phyloP scores from a whole-genome alignment of 2,797 vertebrate genomes.

The Acanthiza pusilla region DNA sequence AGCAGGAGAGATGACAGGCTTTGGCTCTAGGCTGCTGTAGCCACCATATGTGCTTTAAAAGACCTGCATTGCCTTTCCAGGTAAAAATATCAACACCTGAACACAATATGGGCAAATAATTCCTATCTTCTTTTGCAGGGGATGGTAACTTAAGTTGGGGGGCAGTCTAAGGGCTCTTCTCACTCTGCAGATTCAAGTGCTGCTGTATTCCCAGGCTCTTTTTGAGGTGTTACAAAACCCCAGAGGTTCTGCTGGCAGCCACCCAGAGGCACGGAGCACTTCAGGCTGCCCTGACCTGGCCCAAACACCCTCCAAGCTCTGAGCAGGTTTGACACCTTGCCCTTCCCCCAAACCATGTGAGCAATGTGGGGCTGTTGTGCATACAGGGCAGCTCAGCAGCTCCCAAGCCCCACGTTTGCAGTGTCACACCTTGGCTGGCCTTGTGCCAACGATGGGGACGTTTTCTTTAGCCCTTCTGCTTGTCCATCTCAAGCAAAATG shows the following conservation, averaged over 20 bases:
- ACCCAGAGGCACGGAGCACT: background rate
- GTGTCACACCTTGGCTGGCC: background rate
- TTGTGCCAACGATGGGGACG: background rate
- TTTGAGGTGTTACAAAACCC: background rate
- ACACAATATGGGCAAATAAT: background rate
- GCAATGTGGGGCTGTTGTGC: fast-evolving
- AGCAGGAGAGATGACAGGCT: background rate
- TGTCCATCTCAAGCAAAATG: background rate
- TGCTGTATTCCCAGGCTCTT: background rate
- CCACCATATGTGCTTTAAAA: background rate
- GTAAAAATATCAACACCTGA: background rate
- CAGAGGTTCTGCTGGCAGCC: background rate
- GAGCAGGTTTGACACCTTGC: background rate
- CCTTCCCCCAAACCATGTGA: background rate
- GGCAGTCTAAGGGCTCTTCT: background rate
- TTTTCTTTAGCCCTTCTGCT: background rate
- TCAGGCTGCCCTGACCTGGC: background rate
- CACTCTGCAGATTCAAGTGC: background rate
- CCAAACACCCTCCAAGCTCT: background rate
- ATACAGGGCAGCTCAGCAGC: background rate
- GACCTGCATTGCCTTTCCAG: background rate
- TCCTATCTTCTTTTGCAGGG: background rate
- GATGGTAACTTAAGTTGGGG: background rate
- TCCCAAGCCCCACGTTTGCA: too few relatives aligned
- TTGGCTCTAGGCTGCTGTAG: background rate